Base-by-base conservation (phyloP, 2,888 invertebrate genomes). In the Thera britannica region DNA sequence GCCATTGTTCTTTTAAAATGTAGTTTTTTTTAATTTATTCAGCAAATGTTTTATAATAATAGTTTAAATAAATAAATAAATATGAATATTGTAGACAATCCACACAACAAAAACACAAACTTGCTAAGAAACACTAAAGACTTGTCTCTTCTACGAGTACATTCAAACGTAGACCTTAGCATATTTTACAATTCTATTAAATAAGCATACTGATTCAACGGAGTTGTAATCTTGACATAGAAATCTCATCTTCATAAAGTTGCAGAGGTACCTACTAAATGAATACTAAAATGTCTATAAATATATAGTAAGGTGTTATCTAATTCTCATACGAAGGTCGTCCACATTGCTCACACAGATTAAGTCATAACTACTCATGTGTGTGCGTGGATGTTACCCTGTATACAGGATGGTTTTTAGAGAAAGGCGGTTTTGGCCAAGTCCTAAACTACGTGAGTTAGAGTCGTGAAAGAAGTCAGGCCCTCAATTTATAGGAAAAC, bases 261-360 rank as follows among this genome's bases (percentile, higher is more conserved):
- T 54, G 61, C 56, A 62, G 62, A 48, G 55, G 55, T 55, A 52
- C 23, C 23, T 23, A 23, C 34, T 36, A 41, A 51, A 62, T 62
- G 44, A 66, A 60, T 67, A 58, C 59, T 63, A 46, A 66, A 68
- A 63, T 41, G 62, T 38, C 41, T 62, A 55, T 51, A 52, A 60
- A 65, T 60, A 51, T 70, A 67, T 64, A 69, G 63, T 72, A 35
- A 71, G 63, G 65, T 72, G 65, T 72, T 75, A 72, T 74, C 62
- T 68, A 68, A 72, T 67, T 70, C 69, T 70, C 73, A 70, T 67
- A 74, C 74, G 78, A 82, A 82, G 83, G 83, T 71, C 80, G 69
- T 46, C 78, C 59, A 62, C 77, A 75, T 78, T 55, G 52, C 52
- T 67, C 64, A 68, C 52, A 54, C 52, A 62, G 49, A 51, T 34